Base-by-base conservation (phyloP, 2,888 invertebrate genomes). In the Ypsolopha scabrella region DNA sequence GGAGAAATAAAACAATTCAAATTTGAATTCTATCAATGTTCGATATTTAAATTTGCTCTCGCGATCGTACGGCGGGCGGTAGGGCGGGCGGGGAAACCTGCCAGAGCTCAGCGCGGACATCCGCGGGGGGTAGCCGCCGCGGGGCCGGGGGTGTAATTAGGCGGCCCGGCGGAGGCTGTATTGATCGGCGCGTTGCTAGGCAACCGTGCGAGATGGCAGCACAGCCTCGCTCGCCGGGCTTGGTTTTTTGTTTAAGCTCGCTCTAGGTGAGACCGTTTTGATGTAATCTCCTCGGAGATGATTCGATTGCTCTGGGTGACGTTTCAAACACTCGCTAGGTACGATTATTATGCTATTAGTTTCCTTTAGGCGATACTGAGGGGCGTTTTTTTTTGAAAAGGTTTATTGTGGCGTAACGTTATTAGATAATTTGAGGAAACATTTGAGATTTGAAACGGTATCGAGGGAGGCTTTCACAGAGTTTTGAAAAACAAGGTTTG, bases 121-220 rank as follows among this genome's bases (percentile, higher is more conserved):
- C 24, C 24, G 4, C 24, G 24, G 24, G 24, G 24, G 24, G 24
- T 24, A 24, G 24, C 24, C 24, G 24, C 4, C 24, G 24, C 24
- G 24, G 55, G 52, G 51, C 55, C 45, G 50, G 61, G 67, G 66
- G 68, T 76, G 80, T 82, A 86, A 86, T 86, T 85, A 85, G 82
- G 85, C 77, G 79, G 77, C 82, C 85, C 79, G 83, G 82, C 80
- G 83, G 85, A 83, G 85, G 85, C 85, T 85, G 85, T 81, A 85
- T 85, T 77, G 85, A 85, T 85, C 85, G 74, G 66, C 56, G 70
- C 75, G 85, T 86, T 70, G 75, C 86, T 80, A 80, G 82, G 85
- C 85, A 83, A 85, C 85, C 13, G 78, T 71, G 73, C 64, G 82
- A 80, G 83, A 83, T 80, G 81, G 80, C 81, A 76, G 75, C 72